Conservation (phyloP, 2,113 vertebrate species). For the Burhinus bistriatus region DNA sequence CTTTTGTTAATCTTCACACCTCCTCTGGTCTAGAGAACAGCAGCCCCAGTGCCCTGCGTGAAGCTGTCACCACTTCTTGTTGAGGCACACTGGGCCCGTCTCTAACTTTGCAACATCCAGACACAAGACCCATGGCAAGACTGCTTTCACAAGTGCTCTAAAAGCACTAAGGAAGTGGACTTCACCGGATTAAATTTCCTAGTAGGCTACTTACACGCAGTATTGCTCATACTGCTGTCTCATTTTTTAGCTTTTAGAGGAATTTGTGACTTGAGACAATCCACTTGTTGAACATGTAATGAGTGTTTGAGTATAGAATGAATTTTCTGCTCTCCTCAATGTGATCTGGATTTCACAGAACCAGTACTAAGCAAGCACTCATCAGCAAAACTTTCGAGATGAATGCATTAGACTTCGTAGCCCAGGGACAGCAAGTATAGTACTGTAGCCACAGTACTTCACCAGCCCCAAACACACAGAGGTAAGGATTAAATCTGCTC, state of each 20-base stretch:
- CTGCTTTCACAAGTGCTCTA: not conserved
- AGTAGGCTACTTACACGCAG: not conserved
- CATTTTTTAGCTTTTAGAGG: not conserved
- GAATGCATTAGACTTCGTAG: not conserved
- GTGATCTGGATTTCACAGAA: not conserved
- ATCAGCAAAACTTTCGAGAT: not conserved
- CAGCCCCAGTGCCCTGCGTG: not conserved
- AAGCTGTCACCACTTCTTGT: not conserved
- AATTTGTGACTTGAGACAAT: not conserved
- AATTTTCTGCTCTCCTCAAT: not conserved
- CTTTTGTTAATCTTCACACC: not conserved
- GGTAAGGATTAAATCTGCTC: not conserved
- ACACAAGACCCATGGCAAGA: not conserved
- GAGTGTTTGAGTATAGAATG: not conserved
- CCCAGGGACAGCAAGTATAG: not conserved
- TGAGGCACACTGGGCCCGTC: not conserved
- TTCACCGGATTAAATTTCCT: not conserved
- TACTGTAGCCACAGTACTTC: not conserved
- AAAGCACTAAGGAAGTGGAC: not conserved
- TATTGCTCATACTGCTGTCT: not conserved
- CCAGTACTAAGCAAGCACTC: not conserved
- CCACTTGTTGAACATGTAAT: not conserved
- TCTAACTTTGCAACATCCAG: not conserved
- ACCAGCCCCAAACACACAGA: not conserved
- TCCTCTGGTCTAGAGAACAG: not conserved